A percentile compares a stretch with the other conserved stretches of the same genome.
phyloP scores from a whole-genome alignment of 2,113 vertebrate species.

The Thryonomys swinderianus region DNA sequence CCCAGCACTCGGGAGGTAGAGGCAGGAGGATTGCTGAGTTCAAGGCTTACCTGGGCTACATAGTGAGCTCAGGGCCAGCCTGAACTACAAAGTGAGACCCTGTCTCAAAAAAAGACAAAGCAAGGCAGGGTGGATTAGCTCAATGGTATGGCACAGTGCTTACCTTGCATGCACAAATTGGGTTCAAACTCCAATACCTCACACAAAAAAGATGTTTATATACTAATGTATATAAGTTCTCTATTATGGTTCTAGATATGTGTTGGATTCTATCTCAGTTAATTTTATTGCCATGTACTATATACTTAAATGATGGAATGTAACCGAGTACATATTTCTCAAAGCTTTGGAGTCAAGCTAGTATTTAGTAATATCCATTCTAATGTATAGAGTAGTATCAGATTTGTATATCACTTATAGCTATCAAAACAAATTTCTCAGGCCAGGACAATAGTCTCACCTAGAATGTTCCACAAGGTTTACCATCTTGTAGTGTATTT shows the following conservation, averaged over 20 bases:
- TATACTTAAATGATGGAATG: neutral
- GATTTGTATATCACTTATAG: neutral
- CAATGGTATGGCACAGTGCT: neutral
- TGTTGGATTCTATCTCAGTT: neutral
- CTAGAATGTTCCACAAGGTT: neutral
- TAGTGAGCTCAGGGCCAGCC: too few species aligned
- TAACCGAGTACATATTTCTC: neutral
- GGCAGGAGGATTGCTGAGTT: too few species aligned
- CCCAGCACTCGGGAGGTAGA: too few species aligned
- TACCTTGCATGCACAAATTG: neutral
- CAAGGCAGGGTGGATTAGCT: neutral
- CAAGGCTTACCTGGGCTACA: too few species aligned
- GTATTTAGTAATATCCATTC: constrained; percentile 1
- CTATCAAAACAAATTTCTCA: constrained; percentile 35
- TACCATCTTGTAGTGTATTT: neutral
- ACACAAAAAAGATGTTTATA: neutral
- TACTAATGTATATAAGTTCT: neutral
- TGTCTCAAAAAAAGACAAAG: neutral
- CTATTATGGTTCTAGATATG: neutral
- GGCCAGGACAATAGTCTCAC: neutral
- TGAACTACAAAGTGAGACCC: too few species aligned
- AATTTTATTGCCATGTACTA: neutral
- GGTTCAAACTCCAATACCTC: neutral
- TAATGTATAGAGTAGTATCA: neutral
- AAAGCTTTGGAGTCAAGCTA: constrained; percentile 3